Evolutionary conservation across 2,888 invertebrate genomes (phyloP).

Genomic region (Epistrophe grossulariae): DNA sequence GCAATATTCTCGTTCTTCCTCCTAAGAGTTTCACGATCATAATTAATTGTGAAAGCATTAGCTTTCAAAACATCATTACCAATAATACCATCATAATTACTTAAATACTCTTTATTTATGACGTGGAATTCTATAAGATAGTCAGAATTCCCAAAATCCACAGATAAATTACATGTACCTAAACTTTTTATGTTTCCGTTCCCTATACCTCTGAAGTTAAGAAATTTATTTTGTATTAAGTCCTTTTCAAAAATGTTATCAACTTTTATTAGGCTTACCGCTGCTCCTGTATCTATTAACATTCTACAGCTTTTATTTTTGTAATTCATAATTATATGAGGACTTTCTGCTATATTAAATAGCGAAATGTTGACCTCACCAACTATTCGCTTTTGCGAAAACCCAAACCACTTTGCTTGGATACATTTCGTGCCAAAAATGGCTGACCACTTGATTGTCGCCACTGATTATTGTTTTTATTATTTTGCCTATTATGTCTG

Average conservation of each 20-base stretch:
- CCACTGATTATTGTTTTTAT: not conserved
- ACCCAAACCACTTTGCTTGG: not conserved
- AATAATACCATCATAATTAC: not conserved
- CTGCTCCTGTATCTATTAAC: too few relatives aligned
- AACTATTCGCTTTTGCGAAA: not conserved
- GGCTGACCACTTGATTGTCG: not conserved
- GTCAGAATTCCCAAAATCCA: not conserved
- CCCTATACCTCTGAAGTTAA: not conserved
- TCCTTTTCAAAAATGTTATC: not conserved
- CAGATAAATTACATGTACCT: not conserved
- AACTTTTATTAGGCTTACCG: too few relatives aligned
- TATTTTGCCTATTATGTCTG: not conserved
- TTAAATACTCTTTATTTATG: not conserved
- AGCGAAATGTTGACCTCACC: not conserved
- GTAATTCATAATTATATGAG: not conserved
- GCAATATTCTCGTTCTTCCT: too few relatives aligned
- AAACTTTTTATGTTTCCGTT: constrained; percentile 1
- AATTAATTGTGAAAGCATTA: too few relatives aligned
- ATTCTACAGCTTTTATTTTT: not conserved
- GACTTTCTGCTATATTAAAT: not conserved
- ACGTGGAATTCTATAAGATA: not conserved
- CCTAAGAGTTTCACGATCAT: too few relatives aligned
- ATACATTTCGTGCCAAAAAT: not conserved
- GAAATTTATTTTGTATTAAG: not conserved
- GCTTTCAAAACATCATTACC: too few relatives aligned